phyloP scores from a whole-genome alignment of 2,113 vertebrate species.

The Spilogale gracilis region DNA sequence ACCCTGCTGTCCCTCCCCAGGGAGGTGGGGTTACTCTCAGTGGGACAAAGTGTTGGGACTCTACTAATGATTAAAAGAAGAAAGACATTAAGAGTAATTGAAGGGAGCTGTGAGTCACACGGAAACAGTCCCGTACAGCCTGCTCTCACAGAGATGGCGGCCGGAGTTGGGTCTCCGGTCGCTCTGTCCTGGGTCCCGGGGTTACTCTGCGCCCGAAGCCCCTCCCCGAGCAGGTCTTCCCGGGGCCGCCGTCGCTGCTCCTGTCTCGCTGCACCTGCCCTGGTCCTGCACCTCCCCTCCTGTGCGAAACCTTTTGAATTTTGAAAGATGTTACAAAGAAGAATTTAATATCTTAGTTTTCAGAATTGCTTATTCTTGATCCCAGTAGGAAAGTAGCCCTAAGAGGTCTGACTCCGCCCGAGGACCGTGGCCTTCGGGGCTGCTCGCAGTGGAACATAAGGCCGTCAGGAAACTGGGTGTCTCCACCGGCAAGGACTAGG shows the following conservation, averaged over 20 bases:
- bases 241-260: no score
- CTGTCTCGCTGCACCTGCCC: no score
- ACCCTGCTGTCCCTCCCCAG: background rate
- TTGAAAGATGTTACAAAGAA: background rate
- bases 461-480: fast-evolving
- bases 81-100: background rate
- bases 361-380: background rate
- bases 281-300: background rate
- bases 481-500: background rate
- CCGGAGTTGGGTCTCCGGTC: background rate
- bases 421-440: background rate
- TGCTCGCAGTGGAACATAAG: background rate
- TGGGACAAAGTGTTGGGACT: background rate
- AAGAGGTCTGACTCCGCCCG: background rate
- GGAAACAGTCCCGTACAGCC: background rate
- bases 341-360: background rate
- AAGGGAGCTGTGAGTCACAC: background rate
- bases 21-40: background rate
- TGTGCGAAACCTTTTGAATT: background rate
- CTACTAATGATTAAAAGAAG: background rate
- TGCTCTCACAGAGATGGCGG: no score
- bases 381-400: background rate
- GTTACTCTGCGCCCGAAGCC: no score
- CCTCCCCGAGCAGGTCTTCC: background rate
- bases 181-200: background rate